Base-by-base conservation (phyloP, 2,113 vertebrate species). In the Miniopterus natalensis region DNA sequence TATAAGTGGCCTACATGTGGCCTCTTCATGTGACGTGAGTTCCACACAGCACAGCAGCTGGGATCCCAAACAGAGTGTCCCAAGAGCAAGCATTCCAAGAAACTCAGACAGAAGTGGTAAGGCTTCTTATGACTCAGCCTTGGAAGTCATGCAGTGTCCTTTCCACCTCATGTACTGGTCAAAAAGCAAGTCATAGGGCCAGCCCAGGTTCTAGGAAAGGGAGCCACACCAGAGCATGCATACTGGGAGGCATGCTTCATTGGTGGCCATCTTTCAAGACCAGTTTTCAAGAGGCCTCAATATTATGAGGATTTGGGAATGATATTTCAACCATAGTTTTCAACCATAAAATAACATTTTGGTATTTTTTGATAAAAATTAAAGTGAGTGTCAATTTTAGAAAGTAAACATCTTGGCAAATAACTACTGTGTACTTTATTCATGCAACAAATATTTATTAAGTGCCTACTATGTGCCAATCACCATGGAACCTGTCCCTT, bases 351-450 rank as follows among this genome's bases (percentile, higher is more conserved):
- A 57, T 53, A 66, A 68, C 29, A 55, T 86, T 73, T 84, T 57
- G 63, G 29, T 23, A 86, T 27, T 74, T 86, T 87, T 79, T 96
- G 6, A 92, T 68, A 51, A 78, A 95, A 93, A 90, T 25, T 59
- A 63, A 79, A 92, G 27, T 63, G 3, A 55, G 9, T 55, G 7
- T 83, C 57, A 57, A n/a, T 63, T 87, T 94, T 92, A 84, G 55
- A 87, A 93, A 85, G 17, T 31, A 49, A 10, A 63, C 31, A 63
- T 92, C 79, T 92, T 53, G 36, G 51, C 49, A 90, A 87, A 25
- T 29, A 77, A 73, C 3, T 77, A 49, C 51, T 71, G 1, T 36
- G 40, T 61, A 74, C 25, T 55, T 93, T 55, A 79, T 40, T 78
- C 77, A 75, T 55, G 90, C n/a, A 10, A 25, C 49, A 78, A 87